Evolutionary conservation across 2,797 vertebrate species (phyloP).

Genomic region (Falco naumanni): DNA sequence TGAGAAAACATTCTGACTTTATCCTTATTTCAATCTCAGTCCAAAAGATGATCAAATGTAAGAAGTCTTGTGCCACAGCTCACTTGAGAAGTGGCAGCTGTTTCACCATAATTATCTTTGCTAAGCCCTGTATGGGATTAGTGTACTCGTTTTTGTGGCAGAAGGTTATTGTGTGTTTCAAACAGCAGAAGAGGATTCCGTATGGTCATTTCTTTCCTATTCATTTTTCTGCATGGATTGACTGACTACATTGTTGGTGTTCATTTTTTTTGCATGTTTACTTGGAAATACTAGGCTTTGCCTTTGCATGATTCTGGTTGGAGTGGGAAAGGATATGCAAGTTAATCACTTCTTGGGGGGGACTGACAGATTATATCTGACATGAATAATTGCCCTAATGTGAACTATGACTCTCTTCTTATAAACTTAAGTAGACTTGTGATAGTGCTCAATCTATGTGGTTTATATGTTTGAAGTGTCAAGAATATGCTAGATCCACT

Average conservation of each 20-base stretch:
- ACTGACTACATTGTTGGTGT: neutral
- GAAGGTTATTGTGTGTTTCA: neutral
- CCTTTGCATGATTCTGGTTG: neutral
- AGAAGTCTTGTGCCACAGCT: neutral
- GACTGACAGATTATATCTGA: neutral
- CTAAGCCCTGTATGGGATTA: neutral
- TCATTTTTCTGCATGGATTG: conserved; percentile 8
- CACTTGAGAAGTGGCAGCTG: neutral
- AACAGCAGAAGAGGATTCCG: neutral
- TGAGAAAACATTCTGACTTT: neutral
- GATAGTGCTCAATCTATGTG: neutral
- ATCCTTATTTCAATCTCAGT: neutral
- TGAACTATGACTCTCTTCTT: neutral
- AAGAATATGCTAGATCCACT: neutral
- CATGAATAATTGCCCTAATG: neutral
- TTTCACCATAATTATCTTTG: neutral
- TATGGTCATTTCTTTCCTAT: neutral
- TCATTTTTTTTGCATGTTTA: neutral
- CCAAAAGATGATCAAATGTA: neutral
- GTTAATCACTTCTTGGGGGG: neutral
- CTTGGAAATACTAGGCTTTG: neutral
- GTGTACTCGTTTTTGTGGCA: neutral
- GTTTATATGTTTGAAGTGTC: neutral
- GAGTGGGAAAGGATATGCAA: neutral
- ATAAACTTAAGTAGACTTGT: neutral